phyloP scores from a whole-genome alignment of 2,888 invertebrate species.

The Halictus ligatus region DNA sequence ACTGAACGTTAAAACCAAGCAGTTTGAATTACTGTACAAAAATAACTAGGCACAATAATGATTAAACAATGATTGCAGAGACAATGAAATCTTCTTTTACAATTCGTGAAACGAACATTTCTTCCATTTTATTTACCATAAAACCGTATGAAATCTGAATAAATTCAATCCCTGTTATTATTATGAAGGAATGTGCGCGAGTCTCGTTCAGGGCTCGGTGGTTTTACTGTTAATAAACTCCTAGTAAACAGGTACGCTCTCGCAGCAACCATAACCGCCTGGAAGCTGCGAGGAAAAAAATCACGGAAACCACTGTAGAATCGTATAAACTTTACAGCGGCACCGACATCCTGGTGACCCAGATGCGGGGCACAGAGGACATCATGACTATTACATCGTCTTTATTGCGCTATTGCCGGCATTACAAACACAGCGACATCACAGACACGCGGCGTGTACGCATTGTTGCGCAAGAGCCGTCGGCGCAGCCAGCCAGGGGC shows the following conservation, averaged over 20 bases:
- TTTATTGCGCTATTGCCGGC: not conserved
- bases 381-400: not conserved
- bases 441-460: not conserved
- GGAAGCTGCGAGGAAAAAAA: not conserved
- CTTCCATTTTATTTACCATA: too few relatives aligned
- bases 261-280: not conserved
- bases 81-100: too few relatives aligned
- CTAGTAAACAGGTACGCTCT: not conserved
- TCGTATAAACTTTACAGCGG: not conserved
- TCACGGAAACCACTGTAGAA: not conserved
- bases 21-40: too few relatives aligned
- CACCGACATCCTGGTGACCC: not conserved
- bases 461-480: not conserved
- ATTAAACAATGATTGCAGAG: too few relatives aligned
- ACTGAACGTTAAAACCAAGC: too few relatives aligned
- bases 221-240: not conserved
- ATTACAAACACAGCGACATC: not conserved
- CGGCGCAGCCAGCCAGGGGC: not conserved
- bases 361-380: not conserved
- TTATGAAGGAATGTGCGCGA: too few relatives aligned
- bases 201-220: not conserved
- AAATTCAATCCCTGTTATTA: too few relatives aligned
- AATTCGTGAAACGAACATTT: too few relatives aligned
- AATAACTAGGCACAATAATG: too few relatives aligned
- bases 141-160: too few relatives aligned